Base-by-base conservation (phyloP, 2,888 invertebrate species). In the Stenoptilia bipunctidactyla region DNA sequence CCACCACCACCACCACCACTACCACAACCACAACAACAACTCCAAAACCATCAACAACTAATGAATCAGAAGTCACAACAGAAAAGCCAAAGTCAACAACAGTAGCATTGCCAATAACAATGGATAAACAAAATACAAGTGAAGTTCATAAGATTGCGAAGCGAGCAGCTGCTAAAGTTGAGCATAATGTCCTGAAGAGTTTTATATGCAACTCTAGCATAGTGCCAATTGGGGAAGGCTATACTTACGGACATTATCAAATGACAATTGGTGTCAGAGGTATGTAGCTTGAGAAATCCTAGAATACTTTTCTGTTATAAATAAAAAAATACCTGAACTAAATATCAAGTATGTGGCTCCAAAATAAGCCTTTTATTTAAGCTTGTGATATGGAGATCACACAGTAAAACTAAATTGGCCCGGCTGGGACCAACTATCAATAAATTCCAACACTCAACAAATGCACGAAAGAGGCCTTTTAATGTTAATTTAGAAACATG, bases 241-340 rank as follows among this genome's bases (percentile, higher is more conserved):
- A 90, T 52, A 87, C 88, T 1, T 91, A 91, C 60, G 94, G 94
- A 6, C 89, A 90, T 58, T 94, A 92, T 59, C 77, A 84, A 30
- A 86, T 84, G 42, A 85, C 85, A 38, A 62, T 94, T 39, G 74
- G 85, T 38, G 87, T 90, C 0, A 89, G 90, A 86, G 89, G 94
- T 93, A 62, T 76, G 64, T 40, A 20, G n/a, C n/a, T n/a, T n/a
- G n/a, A n/a, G n/a, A n/a, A 34, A 36, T 34, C 20, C 25, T 34
- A 10, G 6, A 15, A 30, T n/a, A 25, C 1, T 39, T 27, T 27
- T 39, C 35, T 15, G 6, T 33, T 9, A 5, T 37, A 41, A 6
- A 35, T 34, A 36, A 9, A 25, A 36, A 39, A 3, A 14, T 12
- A 40, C 38, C 2, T 36, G 8, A 13, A n/a, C n/a, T n/a, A n/a